Evolutionary conservation across 2,113 vertebrate genomes (phyloP).

Genomic region (Tetrax tetrax): DNA sequence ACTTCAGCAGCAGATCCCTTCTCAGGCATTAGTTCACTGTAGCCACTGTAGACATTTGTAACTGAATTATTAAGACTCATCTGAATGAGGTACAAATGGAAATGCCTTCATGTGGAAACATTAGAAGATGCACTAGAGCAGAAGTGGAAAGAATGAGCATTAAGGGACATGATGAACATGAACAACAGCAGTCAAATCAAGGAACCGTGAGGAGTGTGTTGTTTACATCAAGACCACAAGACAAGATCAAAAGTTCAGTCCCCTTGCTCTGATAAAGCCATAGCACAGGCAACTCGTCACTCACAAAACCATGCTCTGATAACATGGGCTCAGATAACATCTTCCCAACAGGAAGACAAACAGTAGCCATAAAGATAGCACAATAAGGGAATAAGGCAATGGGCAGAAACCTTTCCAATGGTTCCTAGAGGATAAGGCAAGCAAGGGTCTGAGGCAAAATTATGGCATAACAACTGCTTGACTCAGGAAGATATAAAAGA

Average conservation of each 20-base stretch:
- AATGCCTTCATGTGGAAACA: background rate
- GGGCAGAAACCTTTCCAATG: background rate
- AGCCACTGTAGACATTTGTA: background rate
- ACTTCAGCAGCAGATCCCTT: background rate
- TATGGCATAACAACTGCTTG: background rate
- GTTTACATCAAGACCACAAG: background rate
- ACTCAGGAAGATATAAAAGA: background rate
- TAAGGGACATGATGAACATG: background rate
- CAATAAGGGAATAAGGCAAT: background rate
- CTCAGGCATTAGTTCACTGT: background rate
- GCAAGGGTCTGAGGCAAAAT: background rate
- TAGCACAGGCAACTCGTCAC: rapidly evolving
- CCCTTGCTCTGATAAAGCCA: background rate
- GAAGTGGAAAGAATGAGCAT: background rate
- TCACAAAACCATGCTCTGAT: background rate
- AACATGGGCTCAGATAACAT: background rate
- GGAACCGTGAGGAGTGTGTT: background rate
- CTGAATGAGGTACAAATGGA: background rate
- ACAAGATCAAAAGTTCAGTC: background rate
- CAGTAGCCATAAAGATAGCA: background rate
- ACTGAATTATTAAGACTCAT: background rate
- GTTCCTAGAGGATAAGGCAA: background rate
- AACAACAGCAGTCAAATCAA: background rate
- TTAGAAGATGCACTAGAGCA: background rate
- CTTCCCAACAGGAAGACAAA: background rate